Conservation (phyloP, 2,888 invertebrate genomes). For the Pyrocoelia pectoralis region DNA sequence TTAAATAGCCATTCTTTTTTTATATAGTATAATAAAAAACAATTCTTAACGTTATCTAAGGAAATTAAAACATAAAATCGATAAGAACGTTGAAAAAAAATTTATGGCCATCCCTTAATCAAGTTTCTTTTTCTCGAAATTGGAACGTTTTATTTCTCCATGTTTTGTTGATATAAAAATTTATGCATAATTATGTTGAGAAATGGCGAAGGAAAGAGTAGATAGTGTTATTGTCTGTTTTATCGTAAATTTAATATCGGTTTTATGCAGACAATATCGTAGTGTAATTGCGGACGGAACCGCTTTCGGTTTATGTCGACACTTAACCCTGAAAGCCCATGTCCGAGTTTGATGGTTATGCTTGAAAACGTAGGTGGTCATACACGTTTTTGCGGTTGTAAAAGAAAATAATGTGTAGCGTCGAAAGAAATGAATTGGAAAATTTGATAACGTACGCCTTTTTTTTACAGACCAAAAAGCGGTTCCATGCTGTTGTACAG, state of each 20-base stretch:
- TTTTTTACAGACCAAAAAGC: conserved; percentile 85
- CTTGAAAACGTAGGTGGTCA: conserved; percentile 29
- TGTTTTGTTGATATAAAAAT: neutral
- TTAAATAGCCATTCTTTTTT: conserved; percentile 4
- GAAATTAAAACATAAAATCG: conserved; percentile 1
- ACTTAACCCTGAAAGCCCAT: conserved; percentile 38
- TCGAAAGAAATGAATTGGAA: conserved; percentile 3
- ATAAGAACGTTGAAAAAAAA: neutral
- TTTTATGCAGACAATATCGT: conserved; percentile 47
- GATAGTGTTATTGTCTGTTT: conserved; percentile 31
- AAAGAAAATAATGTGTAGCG: conserved; percentile 5
- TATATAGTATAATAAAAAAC: neutral
- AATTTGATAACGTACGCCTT: conserved; percentile 16
- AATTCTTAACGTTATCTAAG: neutral
- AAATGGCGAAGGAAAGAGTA: neutral
- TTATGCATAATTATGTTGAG: neutral
- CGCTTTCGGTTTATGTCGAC: conserved; percentile 44
- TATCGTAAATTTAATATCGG: conserved; percentile 49
- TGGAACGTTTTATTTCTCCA: neutral
- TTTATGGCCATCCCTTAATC: neutral
- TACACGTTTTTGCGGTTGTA: conserved; percentile 19
- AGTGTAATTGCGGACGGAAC: conserved; percentile 46
- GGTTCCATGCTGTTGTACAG: conserved; percentile 97
- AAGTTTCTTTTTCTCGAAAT: neutral
- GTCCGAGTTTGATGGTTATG: conserved; percentile 40